Evolutionary conservation across 1,140 invertebrate species (phyloP), one percentile per base, ranked within the genome.

Genomic region (Aculops lycopersici): DNA sequence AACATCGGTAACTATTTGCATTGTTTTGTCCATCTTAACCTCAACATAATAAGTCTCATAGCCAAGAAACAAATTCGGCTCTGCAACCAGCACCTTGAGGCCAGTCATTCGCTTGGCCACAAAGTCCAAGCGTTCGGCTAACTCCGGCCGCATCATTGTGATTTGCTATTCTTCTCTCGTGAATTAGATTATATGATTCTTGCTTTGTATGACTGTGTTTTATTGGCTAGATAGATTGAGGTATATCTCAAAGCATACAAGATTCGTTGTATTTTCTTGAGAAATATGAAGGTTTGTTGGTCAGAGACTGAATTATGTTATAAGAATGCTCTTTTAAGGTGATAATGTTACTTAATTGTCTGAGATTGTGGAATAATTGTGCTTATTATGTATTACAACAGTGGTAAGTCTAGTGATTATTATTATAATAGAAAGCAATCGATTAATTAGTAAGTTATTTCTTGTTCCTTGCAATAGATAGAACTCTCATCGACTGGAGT

Each of bases 41-140:
- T 90, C 80, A 45, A 92, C 65, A 55, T 81, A 86, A 57, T 90
- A 92, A 80, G 90, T 90, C 54, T 88, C 81, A 1, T 78, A 84
- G 18, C 75, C 83, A 56, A 90, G 84, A 50, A 84, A 84, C 44
- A 77, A 64, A 53, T 75, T 73, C n/a, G 24, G n/a, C 24, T 31
- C n/a, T 31, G 8, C 24, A n/a, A n/a, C 24, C n/a, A 31, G 8
- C 48, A 80, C 64, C 12, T 72, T 76, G 52, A 48, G 64, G 60
- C 41, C 46, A 31, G 44, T 38, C 38, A 84, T 60, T 52, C 86
- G 78, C 42, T 78, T 64, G 2, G 77, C 74, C 35, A 88, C 67
- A 52, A 76, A 78, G 55, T 88, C 80, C 37, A 92, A 59, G 45
- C 80, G 64, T 55, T 90, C 84, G 13, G 88, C 72, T 60, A 92